Conservation (phyloP, 2,113 vertebrate genomes). For the Python bivittatus region DNA sequence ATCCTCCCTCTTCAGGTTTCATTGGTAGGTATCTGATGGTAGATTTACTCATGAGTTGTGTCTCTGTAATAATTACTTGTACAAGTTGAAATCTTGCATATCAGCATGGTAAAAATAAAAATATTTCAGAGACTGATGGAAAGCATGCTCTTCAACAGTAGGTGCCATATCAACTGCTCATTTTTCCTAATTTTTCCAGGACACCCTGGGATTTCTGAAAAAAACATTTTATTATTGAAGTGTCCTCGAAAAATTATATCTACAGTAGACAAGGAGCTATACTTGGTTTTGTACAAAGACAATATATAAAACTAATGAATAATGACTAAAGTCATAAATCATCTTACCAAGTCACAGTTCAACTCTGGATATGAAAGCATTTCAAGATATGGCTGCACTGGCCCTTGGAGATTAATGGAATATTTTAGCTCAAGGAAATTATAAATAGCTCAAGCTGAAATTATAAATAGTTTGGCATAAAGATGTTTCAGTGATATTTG, state of each 20-base stretch:
- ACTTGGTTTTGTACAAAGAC: neutral
- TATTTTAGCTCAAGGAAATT: neutral
- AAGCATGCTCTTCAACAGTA: neutral
- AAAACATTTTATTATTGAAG: neutral
- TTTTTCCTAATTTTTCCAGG: neutral
- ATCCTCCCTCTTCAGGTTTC: conserved; percentile 97
- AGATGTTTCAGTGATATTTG: neutral
- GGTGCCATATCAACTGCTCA: neutral
- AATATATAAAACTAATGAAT: neutral
- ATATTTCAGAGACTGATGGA: neutral
- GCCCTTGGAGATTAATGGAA: neutral
- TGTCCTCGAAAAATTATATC: neutral
- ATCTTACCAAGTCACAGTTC: neutral
- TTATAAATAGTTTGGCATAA: neutral
- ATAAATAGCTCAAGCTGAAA: neutral
- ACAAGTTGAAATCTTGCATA: neutral
- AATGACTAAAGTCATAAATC: neutral
- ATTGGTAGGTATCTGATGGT: conserved; percentile 80
- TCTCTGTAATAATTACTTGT: neutral
- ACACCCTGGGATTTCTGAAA: neutral
- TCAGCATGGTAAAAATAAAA: neutral
- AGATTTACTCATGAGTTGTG: neutral
- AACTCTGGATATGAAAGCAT: neutral
- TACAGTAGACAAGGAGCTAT: neutral
- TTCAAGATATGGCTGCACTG: neutral